Conservation (phyloP, 2,888 invertebrate species). For the Patella ulyssiponensis region DNA sequence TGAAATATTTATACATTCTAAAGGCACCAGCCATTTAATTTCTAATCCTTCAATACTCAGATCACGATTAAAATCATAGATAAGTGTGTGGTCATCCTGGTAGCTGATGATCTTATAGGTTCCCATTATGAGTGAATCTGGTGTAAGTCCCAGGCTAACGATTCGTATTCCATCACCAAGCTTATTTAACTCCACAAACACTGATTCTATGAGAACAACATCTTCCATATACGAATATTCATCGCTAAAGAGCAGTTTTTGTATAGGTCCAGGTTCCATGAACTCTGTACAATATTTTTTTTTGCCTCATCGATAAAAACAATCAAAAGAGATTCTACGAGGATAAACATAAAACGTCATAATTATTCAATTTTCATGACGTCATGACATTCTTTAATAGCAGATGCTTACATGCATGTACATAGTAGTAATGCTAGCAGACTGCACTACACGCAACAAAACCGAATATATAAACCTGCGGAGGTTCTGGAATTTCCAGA, state of each 20-base stretch:
- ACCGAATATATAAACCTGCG: too few species aligned
- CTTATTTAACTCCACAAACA: conserved; percentile 19
- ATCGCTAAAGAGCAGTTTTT: conserved; percentile 8
- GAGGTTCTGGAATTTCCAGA: too few species aligned
- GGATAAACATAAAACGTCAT: too few species aligned
- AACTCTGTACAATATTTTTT: too few species aligned
- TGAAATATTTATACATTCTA: conserved; percentile 13
- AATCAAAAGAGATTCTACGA: too few species aligned
- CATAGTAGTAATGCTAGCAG: too few species aligned
- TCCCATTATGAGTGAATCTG: conserved; percentile 13
- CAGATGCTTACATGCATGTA: too few species aligned
- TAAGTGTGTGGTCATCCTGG: conserved; percentile 6
- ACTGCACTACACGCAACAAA: too few species aligned
- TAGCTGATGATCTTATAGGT: conserved; percentile 10
- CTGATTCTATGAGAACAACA: conserved; percentile 14
- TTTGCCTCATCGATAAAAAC: too few species aligned
- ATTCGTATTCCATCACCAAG: conserved; percentile 17
- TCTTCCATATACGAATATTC: conserved; percentile 20
- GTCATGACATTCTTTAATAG: too few species aligned
- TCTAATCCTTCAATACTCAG: conserved; percentile 11
- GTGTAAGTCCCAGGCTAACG: conserved; percentile 16
- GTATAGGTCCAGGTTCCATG: conserved; percentile 1
- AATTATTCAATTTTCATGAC: too few species aligned
- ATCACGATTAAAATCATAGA: conserved; percentile 6
- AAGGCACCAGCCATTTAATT: conserved; percentile 16